Evolutionary conservation across 2,797 vertebrate genomes (phyloP).

Genomic region (Ciconia nigra): DNA sequence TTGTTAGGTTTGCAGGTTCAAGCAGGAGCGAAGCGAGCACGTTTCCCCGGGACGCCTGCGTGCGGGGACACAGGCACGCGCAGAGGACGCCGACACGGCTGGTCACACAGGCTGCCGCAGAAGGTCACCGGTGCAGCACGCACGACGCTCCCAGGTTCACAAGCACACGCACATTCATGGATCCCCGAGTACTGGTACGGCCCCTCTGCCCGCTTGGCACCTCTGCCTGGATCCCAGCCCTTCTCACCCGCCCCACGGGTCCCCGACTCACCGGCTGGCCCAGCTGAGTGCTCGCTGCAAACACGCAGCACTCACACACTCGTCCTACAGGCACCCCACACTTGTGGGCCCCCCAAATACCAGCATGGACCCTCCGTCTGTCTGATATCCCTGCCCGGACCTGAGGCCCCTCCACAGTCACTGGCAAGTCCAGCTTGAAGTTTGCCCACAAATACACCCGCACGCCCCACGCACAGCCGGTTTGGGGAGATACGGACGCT

Average conservation of each 20-base stretch:
- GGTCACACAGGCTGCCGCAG: background rate
- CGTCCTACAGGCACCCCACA: fast-evolving
- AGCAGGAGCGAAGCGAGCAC: background rate
- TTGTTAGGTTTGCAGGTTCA: background rate
- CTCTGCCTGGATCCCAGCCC: background rate
- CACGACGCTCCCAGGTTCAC: background rate
- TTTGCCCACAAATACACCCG: fast-evolving
- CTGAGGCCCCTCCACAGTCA: no score
- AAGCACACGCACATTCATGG: background rate
- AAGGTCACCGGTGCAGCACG: background rate
- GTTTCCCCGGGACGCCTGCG: background rate
- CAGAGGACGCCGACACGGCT: no score
- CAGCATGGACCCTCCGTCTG: background rate
- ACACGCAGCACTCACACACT: background rate
- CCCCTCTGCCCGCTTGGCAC: fast-evolving
- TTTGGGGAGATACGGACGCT: background rate
- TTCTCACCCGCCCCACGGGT: fast-evolving
- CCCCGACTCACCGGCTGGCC: fast-evolving
- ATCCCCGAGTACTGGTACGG: background rate
- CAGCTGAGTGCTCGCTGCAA: background rate
- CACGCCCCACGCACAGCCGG: fast-evolving
- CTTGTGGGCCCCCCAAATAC: background rate
- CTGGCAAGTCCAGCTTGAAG: background rate
- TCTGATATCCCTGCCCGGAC: fast-evolving
- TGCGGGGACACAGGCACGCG: fast-evolving